Conservation (phyloP, 2,113 vertebrate genomes). For the Macaca nemestrina region DNA sequence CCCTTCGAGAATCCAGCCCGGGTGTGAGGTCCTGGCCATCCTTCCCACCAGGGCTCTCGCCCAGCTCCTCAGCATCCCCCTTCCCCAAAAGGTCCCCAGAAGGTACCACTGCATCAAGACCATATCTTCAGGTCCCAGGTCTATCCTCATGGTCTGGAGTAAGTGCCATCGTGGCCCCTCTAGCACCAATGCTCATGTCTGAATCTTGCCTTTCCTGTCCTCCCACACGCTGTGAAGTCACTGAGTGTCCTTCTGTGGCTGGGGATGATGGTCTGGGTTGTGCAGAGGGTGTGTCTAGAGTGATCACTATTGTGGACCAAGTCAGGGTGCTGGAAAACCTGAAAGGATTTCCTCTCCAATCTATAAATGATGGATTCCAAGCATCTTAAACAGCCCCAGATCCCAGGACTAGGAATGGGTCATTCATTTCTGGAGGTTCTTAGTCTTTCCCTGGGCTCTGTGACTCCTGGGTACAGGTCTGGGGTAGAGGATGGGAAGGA, state of each 20-base stretch:
- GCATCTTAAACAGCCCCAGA: not conserved
- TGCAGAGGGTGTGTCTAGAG: not conserved
- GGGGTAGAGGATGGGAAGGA: not conserved
- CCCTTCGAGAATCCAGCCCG: not conserved
- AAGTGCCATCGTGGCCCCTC: not conserved
- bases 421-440: not conserved
- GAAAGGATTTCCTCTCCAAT: not conserved
- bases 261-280: not conserved
- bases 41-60: not conserved
- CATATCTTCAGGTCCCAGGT: not conserved
- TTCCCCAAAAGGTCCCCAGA: not conserved
- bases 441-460: not conserved
- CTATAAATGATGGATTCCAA: not conserved
- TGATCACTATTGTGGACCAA: not conserved
- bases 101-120: not conserved
- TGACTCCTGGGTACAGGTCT: not conserved
- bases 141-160: not conserved
- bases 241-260: not conserved
- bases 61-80: not conserved
- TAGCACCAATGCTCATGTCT: not conserved
- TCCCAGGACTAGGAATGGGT: not conserved
- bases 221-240: not conserved
- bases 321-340: not conserved
- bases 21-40: not conserved
- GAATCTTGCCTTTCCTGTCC: not conserved